Conservation (phyloP, 2,113 vertebrate genomes). For the Camelus bactrianus region DNA sequence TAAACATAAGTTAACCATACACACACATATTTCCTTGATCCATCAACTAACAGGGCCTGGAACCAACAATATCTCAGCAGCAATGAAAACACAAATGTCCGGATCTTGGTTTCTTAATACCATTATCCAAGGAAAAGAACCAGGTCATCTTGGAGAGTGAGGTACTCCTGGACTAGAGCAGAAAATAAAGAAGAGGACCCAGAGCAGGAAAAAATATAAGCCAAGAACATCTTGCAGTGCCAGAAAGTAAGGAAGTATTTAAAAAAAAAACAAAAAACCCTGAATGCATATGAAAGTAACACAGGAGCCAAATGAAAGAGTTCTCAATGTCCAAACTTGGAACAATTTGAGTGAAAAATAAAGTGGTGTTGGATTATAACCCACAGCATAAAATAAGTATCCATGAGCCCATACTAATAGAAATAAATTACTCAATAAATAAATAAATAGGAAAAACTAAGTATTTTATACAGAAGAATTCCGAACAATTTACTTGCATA, state of each 20-base stretch:
- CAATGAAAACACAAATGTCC: background rate
- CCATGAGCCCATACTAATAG: background rate
- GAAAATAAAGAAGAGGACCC: background rate
- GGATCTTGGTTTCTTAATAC: constrained; percentile 15
- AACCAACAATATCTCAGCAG: background rate
- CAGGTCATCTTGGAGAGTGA: background rate
- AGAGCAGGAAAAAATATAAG: background rate
- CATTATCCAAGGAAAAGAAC: background rate
- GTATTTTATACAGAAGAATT: background rate
- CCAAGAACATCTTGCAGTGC: background rate
- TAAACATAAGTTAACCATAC: background rate
- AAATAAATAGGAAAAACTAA: background rate
- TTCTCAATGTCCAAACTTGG: background rate
- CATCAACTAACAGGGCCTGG: background rate
- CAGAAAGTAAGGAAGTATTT: background rate
- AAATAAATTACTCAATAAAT: background rate
- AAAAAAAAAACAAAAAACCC: background rate
- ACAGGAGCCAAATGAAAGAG: background rate
- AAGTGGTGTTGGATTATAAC: background rate
- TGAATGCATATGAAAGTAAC: background rate
- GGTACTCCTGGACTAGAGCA: background rate
- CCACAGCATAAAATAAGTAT: constrained; percentile 6
- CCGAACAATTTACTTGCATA: background rate
- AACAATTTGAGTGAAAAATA: background rate
- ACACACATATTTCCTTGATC: background rate